phyloP scores from a whole-genome alignment of 1,140 invertebrate species.

The Reticulitermes speratus region DNA sequence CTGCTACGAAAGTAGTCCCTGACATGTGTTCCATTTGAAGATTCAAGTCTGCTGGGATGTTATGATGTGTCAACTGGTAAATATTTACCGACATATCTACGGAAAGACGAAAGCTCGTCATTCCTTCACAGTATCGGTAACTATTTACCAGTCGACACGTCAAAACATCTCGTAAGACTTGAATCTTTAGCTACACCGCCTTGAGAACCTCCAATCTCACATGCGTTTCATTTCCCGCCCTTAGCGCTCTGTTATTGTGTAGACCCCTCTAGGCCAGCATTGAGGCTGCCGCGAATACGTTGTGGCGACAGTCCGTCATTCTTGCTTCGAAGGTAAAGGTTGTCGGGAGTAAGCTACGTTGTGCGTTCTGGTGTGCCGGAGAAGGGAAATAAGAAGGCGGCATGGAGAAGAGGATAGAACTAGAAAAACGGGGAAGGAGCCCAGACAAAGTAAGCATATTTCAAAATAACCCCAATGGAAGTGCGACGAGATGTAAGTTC shows the following conservation, averaged over 20 bases:
- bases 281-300: slow-evolving; percentile 41
- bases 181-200: no score
- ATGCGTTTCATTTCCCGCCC: slow-evolving; percentile 45
- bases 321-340: slow-evolving; percentile 51
- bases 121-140: no score
- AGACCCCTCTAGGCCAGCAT: slow-evolving; percentile 43
- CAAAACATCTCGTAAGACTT: no score
- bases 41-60: no score
- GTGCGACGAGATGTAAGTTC: not conserved
- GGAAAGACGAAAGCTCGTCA: no score
- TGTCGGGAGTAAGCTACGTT: slow-evolving; percentile 33
- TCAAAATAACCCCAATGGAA: not conserved
- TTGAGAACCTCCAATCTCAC: slow-evolving; percentile 33
- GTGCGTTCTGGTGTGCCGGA: slow-evolving; percentile 10
- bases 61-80: no score
- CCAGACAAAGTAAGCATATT: slow-evolving; percentile 73
- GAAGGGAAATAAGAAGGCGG: not conserved
- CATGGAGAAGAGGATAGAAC: slow-evolving; percentile 91
- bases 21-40: slow-evolving; percentile 44
- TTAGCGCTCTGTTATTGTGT: slow-evolving; percentile 40
- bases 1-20: slow-evolving; percentile 46
- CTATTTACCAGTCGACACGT: no score
- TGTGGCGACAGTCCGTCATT: slow-evolving; percentile 43
- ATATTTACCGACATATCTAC: no score
- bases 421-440: slow-evolving; percentile 81